Evolutionary conservation across 2,113 vertebrate species (phyloP), one percentile per base, ranked within the genome.

Genomic region (Microtus richardsoni): DNA sequence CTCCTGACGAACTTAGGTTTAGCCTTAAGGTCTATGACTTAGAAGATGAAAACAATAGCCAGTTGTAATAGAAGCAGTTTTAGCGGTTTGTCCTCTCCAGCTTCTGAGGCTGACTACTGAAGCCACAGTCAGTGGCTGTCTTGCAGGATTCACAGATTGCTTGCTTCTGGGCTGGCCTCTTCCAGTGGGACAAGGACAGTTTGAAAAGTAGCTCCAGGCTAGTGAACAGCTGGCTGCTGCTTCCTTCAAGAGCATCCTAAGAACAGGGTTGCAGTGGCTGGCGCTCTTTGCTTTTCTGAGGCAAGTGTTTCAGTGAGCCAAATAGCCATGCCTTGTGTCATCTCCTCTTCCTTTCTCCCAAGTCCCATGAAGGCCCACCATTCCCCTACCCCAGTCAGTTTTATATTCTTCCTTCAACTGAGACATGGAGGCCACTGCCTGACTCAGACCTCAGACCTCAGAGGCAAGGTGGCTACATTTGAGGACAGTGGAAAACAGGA

Each of bases 121-220:
- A 75, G 24, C 68, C 70, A 74, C 62, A 66, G 41, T 36, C 84
- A 70, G 28, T 68, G n/a, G n/a, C 64, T 84, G 39, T 87, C 44
- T n/a, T 47, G 52, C 58, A 10, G 5, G 9, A 60, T 60, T 88
- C 74, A 62, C 71, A 83, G 58, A 52, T 41, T 44, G 80, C 91
- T 77, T 47, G 39, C 60, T 44, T 74, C 79, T 89, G 78, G 44
- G 41, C 16, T 9, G 74, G 93, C 78, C 89, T 89, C 89, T 85
- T 93, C 77, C 54, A 60, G 22, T 2, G 1, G 73, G n/a, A 71
- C 44, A 68, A 70, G 24, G 64, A 70, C 41, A 5, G 88, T 90
- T 95, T 84, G 47, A 36, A 73, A 89, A 88, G 78, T 5, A 92
- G 96, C 96, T 60, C 0, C 10, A 80, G 89, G 96, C 84, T 73